A percentile compares a stretch with the other conserved stretches of the same genome.
Evolutionary conservation across 2,797 vertebrate genomes (phyloP).

Genomic region (Silurus aristotelis): DNA sequence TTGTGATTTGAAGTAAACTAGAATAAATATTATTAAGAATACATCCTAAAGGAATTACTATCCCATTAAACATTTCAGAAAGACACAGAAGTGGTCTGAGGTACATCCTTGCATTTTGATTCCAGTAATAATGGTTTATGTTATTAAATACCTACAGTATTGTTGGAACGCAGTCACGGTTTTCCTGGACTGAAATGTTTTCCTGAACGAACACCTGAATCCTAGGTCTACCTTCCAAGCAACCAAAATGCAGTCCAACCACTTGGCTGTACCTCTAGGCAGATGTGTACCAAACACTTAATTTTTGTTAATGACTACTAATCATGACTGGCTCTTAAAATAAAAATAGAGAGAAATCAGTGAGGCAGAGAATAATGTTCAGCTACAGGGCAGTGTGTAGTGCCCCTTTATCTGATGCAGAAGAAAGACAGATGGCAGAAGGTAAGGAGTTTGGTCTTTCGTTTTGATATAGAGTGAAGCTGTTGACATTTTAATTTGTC

Average conservation of each 20-base stretch:
- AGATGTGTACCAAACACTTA: constrained; percentile 29
- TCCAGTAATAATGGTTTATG: not conserved
- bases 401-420: constrained; percentile 52
- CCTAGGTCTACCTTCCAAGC: not conserved
- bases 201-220: constrained; percentile 18
- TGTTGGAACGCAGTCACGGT: not conserved
- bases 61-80: not conserved
- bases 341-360: constrained; percentile 11
- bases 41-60: no score
- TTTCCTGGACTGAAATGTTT: constrained; percentile 2
- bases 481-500: constrained; percentile 59
- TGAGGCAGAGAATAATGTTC: constrained; percentile 28
- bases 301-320: constrained; percentile 29
- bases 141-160: not conserved
- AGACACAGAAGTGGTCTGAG: not conserved
- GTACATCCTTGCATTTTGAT: not conserved
- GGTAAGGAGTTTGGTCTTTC: constrained; percentile 56
- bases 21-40: not conserved
- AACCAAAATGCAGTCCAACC: not conserved
- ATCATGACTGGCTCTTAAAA: constrained; percentile 19
- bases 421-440: constrained; percentile 58
- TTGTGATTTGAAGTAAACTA: not conserved
- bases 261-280: constrained; percentile 5
- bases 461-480: constrained; percentile 58
- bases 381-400: constrained; percentile 35